phyloP scores from a whole-genome alignment of 2,797 vertebrate species.

The Clamator glandarius region DNA sequence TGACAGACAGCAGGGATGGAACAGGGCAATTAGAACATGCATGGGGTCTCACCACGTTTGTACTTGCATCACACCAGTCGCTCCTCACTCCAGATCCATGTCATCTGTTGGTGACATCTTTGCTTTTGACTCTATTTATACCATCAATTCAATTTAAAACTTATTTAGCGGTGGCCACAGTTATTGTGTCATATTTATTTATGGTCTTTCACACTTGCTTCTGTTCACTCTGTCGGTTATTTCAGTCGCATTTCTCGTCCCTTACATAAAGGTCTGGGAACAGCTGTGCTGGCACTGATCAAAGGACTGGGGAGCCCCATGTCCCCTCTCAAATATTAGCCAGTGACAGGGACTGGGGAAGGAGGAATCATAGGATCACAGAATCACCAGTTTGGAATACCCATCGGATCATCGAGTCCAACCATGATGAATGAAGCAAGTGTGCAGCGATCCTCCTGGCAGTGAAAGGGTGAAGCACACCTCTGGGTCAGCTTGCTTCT shows the following conservation, averaged over 20 bases:
- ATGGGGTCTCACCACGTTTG: rapidly evolving
- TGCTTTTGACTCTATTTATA: background rate
- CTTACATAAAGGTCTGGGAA: constrained; percentile 37
- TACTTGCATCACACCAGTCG: background rate
- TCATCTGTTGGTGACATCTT: background rate
- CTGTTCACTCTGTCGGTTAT: background rate
- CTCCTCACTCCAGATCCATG: background rate
- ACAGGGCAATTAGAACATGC: rapidly evolving
- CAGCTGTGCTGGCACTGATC: constrained; percentile 46
- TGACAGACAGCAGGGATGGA: background rate
- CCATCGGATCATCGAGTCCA: too few species aligned
- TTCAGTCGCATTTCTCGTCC: constrained; percentile 34
- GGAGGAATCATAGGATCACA: too few species aligned
- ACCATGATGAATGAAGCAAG: background rate
- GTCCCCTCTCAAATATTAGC: background rate
- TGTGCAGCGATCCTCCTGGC: background rate
- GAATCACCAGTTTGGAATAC: too few species aligned
- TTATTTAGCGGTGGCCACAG: background rate
- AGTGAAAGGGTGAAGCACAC: constrained; percentile 48
- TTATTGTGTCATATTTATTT: constrained; percentile 40
- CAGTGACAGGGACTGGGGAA: background rate
- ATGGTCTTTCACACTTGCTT: constrained; percentile 2
- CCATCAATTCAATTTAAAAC: background rate
- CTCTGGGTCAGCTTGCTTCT: background rate
- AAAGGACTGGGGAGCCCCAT: background rate